Percentiles rank a stretch among this genome's conserved stretches.
These are phyloP conservation scores for Netelia inedita DNA, from an alignment of 2,888 invertebrate species.

Conservation along the genomic window DNA sequence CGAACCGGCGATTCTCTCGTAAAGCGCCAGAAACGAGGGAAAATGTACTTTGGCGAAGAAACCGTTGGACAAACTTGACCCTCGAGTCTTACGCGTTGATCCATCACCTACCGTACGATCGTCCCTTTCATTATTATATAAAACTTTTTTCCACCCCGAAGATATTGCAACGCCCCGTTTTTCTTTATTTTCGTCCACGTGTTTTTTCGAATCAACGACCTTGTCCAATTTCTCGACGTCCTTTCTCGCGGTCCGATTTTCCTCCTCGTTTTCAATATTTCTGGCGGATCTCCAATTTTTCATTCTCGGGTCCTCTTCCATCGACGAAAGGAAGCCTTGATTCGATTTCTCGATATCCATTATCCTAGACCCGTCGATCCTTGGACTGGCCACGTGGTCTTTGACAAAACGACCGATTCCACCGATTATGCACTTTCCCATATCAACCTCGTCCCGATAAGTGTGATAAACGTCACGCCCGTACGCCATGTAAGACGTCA, in stretches of 20 bases:
- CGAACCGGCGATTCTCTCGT: background rate
- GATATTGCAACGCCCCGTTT: background rate
- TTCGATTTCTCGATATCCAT: background rate
- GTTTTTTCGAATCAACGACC: background rate
- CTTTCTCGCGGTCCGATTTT: background rate
- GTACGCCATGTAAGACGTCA: conserved; percentile 62
- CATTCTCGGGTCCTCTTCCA: background rate
- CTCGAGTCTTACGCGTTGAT: background rate
- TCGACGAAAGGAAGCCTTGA: background rate
- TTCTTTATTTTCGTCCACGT: background rate
- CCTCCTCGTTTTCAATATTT: background rate
- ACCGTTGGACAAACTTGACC: conserved; percentile 1
- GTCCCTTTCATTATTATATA: background rate
- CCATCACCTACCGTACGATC: background rate
- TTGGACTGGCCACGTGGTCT: background rate
- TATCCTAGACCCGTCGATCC: background rate
- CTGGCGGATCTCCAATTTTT: conserved; percentile 20
- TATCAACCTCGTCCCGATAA: conserved; percentile 72
- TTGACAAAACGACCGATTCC: conserved; percentile 40
- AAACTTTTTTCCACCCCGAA: background rate
- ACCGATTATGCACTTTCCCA: conserved; percentile 71
- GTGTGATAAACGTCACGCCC: conserved; percentile 71
- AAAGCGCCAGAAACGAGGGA: conserved; percentile 20
- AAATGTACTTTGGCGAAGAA: background rate
- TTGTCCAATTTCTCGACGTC: background rate